These are phyloP conservation scores for Limnephilus auricula DNA, from an alignment of 2,888 invertebrate genomes.

Conservation along the genomic window DNA sequence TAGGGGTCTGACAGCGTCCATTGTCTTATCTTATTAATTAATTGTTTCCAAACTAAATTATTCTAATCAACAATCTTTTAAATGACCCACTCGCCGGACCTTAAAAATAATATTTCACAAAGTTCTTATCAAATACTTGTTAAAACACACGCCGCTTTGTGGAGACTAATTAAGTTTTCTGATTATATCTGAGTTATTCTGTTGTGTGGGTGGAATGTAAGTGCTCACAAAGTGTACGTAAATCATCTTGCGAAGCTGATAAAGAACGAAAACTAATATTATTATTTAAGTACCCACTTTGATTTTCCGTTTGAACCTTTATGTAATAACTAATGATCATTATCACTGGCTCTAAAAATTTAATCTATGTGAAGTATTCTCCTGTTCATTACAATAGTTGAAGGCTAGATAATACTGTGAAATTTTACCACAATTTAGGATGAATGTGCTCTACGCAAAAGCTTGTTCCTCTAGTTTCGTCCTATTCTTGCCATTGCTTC, in stretches of 20 bases:
- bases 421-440: too few relatives aligned
- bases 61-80: conserved; percentile 23
- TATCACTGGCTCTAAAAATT: background rate
- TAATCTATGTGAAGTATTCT: background rate
- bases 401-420: background rate
- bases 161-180: background rate
- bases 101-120: background rate
- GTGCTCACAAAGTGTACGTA: background rate
- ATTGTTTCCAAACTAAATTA: conserved; percentile 25
- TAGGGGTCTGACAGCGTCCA: background rate
- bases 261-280: background rate
- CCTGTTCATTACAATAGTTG: background rate
- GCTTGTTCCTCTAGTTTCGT: background rate
- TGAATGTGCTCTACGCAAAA: background rate
- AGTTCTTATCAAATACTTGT: background rate
- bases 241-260: background rate
- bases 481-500: too few relatives aligned
- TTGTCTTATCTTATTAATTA: conserved; percentile 16
- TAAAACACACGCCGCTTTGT: background rate
- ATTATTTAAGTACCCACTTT: background rate
- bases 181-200: background rate
- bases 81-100: background rate
- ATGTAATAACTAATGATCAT: background rate
- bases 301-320: background rate
- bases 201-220: background rate